phyloP scores from a whole-genome alignment of 1,140 invertebrate genomes.

The Cephus cinctus region DNA sequence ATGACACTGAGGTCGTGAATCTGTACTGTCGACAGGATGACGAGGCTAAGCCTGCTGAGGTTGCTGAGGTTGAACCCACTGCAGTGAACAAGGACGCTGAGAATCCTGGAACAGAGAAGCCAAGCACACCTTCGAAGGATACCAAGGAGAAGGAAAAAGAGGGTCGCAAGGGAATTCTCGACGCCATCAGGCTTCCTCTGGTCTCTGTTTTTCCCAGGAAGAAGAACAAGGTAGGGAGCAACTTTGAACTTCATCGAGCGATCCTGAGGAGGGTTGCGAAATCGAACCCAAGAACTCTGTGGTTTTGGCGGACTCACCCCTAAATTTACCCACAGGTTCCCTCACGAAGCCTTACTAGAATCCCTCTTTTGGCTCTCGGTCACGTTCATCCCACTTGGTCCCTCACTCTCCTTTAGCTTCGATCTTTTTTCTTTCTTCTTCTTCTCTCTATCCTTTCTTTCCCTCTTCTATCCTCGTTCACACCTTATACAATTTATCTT shows the following conservation, averaged over 20 bases:
- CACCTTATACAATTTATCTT: too few species aligned
- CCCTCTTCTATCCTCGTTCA: too few species aligned
- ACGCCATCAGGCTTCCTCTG: constrained; percentile 65
- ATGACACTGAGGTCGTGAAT: too few species aligned
- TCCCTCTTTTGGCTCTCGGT: constrained; percentile 15
- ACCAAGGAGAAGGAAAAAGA: constrained; percentile 44
- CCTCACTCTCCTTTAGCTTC: background rate
- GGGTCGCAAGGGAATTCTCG: constrained; percentile 54
- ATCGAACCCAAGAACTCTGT: constrained; percentile 3
- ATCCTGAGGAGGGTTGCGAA: background rate
- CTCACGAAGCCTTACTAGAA: constrained; percentile 20
- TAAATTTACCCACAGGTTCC: constrained; percentile 8
- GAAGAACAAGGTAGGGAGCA: constrained; percentile 43
- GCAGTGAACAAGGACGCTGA: constrained; percentile 48
- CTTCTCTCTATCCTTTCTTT: too few species aligned
- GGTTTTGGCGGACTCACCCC: background rate
- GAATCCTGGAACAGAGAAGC: constrained; percentile 54
- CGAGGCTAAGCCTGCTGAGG: constrained; percentile 41
- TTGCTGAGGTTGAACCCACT: constrained; percentile 28
- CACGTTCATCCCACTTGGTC: constrained; percentile 19
- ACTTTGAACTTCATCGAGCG: constrained; percentile 1
- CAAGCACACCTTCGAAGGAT: constrained; percentile 49
- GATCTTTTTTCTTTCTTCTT: background rate
- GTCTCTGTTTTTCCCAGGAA: constrained; percentile 64
- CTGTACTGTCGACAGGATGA: too few species aligned